Evolutionary conservation across 1,140 invertebrate species (phyloP).

Genomic region (Vollenhovia emeryi): DNA sequence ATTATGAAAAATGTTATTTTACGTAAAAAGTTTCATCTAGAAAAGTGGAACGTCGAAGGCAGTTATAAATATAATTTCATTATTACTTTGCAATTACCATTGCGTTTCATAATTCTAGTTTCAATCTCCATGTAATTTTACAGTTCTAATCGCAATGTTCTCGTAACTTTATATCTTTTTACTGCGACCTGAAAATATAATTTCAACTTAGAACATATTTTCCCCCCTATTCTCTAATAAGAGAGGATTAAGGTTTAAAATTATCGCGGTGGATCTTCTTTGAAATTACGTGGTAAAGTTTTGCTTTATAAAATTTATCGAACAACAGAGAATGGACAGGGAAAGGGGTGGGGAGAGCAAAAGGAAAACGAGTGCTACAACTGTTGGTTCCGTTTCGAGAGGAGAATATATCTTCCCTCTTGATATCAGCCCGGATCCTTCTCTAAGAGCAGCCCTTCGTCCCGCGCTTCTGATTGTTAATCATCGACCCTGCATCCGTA

Average conservation of each 20-base stretch:
- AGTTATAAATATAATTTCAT: not conserved
- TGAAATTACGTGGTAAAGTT: not conserved
- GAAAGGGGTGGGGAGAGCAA: not conserved
- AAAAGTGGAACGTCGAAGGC: not conserved
- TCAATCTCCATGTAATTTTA: not conserved
- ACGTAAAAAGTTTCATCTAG: not conserved
- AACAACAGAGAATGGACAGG: not conserved
- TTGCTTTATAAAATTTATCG: constrained; percentile 1
- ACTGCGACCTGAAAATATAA: not conserved
- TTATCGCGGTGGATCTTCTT: not conserved
- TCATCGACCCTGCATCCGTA: not conserved
- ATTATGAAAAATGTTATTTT: not conserved
- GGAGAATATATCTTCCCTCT: not conserved
- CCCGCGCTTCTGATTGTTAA: constrained; percentile 21
- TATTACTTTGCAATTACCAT: not conserved
- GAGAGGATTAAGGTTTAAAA: not conserved
- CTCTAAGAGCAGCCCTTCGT: not conserved
- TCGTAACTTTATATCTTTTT: not conserved
- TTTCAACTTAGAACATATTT: not conserved
- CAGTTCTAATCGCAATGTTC: not conserved
- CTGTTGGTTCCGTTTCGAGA: not conserved
- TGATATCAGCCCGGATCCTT: constrained; percentile 1
- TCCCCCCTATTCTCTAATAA: not conserved
- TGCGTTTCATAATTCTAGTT: not conserved
- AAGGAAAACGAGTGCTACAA: constrained; percentile 1